Percentiles rank a stretch among this genome's conserved stretches.
phyloP scores from a whole-genome alignment of 2,888 invertebrate genomes.

The Apodemia mormo region DNA sequence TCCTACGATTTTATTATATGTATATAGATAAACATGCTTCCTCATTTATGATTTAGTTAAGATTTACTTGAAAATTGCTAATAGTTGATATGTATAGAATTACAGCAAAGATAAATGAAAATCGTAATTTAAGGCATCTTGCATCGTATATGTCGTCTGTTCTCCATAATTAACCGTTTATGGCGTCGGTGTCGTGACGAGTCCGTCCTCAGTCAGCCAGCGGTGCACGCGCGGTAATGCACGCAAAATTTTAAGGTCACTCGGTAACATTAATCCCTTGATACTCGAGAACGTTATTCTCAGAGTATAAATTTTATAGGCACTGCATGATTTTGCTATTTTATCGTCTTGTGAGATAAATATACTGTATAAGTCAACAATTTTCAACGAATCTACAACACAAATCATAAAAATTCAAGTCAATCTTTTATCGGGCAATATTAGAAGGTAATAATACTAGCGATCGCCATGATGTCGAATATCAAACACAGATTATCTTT shows the following conservation, averaged over 20 bases:
- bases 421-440: too few species aligned
- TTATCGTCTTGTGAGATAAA: not conserved
- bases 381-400: too few species aligned
- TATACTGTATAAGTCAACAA: not conserved
- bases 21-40: too few species aligned
- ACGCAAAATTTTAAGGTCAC: conserved; percentile 24
- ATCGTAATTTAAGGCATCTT: not conserved
- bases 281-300: not conserved
- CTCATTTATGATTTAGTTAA: too few species aligned
- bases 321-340: conserved; percentile 1
- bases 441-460: too few species aligned
- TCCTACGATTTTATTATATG: too few species aligned
- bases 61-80: too few species aligned
- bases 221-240: conserved; percentile 35
- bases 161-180: conserved; percentile 34
- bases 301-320: not conserved
- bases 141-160: conserved; percentile 14
- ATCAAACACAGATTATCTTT: too few species aligned
- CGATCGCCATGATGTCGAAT: too few species aligned
- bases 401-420: too few species aligned
- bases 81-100: too few species aligned
- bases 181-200: conserved; percentile 51
- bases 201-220: conserved; percentile 47
- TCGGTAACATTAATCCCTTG: conserved; percentile 11
- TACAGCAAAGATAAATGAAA: not conserved